phyloP scores from a whole-genome alignment of 2,888 invertebrate genomes.

The Apodemia zela region DNA sequence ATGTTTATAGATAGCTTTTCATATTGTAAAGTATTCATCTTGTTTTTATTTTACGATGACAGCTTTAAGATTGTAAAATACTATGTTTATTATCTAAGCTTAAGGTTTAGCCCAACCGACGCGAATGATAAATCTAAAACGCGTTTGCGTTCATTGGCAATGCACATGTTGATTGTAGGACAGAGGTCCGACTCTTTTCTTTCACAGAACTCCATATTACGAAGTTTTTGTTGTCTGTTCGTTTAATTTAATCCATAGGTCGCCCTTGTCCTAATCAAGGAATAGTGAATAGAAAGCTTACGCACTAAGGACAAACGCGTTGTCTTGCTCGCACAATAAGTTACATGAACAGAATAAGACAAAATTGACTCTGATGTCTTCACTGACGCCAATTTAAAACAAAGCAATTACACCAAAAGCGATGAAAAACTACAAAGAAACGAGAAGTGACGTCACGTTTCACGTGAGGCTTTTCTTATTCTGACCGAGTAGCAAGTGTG shows the following conservation, averaged over 20 bases:
- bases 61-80: background rate
- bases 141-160: no score
- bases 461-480: background rate
- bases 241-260: background rate
- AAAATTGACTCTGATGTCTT: background rate
- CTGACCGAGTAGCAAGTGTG: background rate
- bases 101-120: no score
- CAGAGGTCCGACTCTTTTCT: no score
- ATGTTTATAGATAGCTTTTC: no score
- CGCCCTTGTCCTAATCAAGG: background rate
- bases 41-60: background rate
- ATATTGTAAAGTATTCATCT: no score
- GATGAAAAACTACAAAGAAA: no score
- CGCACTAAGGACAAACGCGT: background rate
- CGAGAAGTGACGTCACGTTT: no score
- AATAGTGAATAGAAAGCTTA: constrained; percentile 5
- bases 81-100: background rate
- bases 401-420: no score
- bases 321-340: background rate
- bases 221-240: background rate
- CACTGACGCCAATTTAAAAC: background rate
- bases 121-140: background rate
- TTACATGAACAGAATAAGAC: background rate
- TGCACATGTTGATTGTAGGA: no score
- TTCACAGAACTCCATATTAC: background rate